Conservation (phyloP, 2,113 vertebrate species). For the Cygnus buccinator region DNA sequence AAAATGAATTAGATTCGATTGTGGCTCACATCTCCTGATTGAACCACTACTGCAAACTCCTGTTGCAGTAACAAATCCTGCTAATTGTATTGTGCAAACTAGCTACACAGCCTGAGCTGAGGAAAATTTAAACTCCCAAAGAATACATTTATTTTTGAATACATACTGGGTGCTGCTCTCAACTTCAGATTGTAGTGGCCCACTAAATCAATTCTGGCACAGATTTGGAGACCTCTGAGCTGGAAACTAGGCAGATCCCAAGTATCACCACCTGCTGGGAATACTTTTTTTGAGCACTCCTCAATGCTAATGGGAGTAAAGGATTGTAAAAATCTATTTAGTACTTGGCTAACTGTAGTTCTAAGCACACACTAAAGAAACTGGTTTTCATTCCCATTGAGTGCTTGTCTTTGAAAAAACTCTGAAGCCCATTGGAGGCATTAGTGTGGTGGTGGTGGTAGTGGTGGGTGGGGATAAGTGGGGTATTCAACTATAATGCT, state of each 20-base stretch:
- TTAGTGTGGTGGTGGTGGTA: not conserved
- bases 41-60: not conserved
- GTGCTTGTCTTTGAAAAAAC: not conserved
- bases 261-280: not conserved
- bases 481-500: not conserved
- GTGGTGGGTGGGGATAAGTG: not conserved
- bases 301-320: not conserved
- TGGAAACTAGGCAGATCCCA: not conserved
- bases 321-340: not conserved
- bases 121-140: not conserved
- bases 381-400: not conserved
- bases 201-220: not conserved
- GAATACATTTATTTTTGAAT: not conserved
- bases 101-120: not conserved
- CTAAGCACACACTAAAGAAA: not conserved
- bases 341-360: not conserved
- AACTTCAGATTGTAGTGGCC: not conserved
- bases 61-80: constrained; percentile 34
- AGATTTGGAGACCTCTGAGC: not conserved
- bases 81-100: constrained; percentile 10
- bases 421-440: not conserved
- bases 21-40: not conserved
- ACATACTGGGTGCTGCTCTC: not conserved
- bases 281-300: not conserved
- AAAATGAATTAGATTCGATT: constrained; percentile 5